Evolutionary conservation across 2,888 invertebrate species (phyloP).

Genomic region (Seira ritae): DNA sequence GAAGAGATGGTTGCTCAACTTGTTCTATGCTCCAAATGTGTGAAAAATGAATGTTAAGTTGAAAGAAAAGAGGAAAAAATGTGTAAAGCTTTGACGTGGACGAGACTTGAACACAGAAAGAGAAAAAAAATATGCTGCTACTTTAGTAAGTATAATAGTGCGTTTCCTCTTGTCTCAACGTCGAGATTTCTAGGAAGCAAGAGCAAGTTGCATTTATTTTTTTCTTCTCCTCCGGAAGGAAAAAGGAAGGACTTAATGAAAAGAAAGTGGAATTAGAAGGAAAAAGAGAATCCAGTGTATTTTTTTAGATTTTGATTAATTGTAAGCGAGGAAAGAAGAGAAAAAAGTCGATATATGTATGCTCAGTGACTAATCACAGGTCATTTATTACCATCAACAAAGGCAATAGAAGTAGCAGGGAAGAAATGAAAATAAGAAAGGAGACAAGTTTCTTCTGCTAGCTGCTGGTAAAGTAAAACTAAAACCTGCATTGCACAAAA

Average conservation of each 20-base stretch:
- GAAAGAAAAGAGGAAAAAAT: not conserved
- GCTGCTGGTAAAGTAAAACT: too few relatives aligned
- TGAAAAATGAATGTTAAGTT: slow-evolving; percentile 34
- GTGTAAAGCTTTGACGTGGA: not conserved
- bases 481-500: slow-evolving; percentile 16
- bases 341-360: slow-evolving; percentile 38
- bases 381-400: slow-evolving; percentile 61
- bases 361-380: slow-evolving; percentile 55
- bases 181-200: too few relatives aligned
- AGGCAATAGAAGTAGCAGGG: not conserved
- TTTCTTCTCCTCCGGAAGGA: too few relatives aligned
- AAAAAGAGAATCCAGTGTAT: not conserved
- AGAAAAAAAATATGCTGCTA: not conserved
- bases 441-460: slow-evolving; percentile 8
- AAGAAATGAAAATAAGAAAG: slow-evolving; percentile 12
- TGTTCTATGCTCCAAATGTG: too few relatives aligned
- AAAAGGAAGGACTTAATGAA: slow-evolving; percentile 29
- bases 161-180: too few relatives aligned
- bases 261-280: not conserved
- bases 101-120: not conserved
- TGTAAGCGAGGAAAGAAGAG: slow-evolving; percentile 28
- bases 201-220: too few relatives aligned
- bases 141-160: too few relatives aligned
- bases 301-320: slow-evolving; percentile 56
- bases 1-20: not conserved